These are phyloP conservation scores for Datnioides undecimradiatus DNA, from an alignment of 2,113 vertebrate species.

Conservation along the genomic window DNA sequence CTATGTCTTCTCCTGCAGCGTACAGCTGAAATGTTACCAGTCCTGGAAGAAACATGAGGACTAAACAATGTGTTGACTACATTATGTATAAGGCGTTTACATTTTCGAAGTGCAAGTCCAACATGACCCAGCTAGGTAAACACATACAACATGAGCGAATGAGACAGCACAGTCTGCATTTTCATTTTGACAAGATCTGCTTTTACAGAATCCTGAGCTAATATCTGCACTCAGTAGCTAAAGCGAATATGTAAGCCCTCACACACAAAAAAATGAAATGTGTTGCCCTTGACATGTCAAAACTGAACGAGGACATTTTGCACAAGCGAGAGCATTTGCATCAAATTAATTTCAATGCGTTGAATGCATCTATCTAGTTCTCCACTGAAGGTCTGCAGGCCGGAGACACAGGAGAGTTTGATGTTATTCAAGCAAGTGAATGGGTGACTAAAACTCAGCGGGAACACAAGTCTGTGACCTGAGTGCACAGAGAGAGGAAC, in stretches of 20 bases:
- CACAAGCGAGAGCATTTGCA: neutral
- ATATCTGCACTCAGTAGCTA: neutral
- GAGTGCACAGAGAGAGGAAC: constrained; percentile 34
- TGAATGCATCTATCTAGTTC: neutral
- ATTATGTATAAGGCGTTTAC: neutral
- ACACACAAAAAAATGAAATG: neutral
- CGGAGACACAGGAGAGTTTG: neutral
- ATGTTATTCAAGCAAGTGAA: constrained; percentile 37
- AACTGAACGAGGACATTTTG: constrained; percentile 15
- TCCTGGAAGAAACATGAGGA: neutral
- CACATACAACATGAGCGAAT: neutral
- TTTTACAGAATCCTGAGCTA: neutral
- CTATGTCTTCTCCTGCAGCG: neutral
- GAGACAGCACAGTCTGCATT: neutral
- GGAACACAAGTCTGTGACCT: constrained; percentile 28
- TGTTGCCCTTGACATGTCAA: neutral
- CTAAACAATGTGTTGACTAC: neutral
- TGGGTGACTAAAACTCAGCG: constrained; percentile 36
- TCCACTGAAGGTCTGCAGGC: neutral
- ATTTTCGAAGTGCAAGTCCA: neutral
- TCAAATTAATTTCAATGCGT: neutral
- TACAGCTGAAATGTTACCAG: neutral
- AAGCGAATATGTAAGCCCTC: neutral
- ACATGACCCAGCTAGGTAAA: neutral
- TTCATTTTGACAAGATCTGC: neutral